These are phyloP conservation scores for Apeltes quadracus DNA, from an alignment of 2,113 vertebrate species.

Conservation along the genomic window DNA sequence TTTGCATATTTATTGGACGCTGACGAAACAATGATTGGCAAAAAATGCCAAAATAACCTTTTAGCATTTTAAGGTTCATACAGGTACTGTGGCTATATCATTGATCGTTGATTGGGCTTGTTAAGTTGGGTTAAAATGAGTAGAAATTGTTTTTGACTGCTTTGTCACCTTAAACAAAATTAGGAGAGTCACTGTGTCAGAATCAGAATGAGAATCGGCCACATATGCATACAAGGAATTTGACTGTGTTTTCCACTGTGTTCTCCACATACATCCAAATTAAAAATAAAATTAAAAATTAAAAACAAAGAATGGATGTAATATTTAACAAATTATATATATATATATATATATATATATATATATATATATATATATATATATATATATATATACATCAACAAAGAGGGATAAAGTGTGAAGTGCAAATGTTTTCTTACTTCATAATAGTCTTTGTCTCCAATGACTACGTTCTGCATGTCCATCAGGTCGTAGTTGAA, in stretches of 20 bases:
- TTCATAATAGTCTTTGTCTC: slow-evolving; percentile 78
- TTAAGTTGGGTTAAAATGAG: background rate
- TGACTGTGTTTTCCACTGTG: too few species aligned
- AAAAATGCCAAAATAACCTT: background rate
- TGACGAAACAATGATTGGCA: background rate
- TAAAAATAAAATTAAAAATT: too few species aligned
- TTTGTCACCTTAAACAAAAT: background rate
- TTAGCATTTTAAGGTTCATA: background rate
- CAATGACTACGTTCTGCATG: slow-evolving; percentile 68
- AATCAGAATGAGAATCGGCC: too few species aligned
- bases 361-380: too few species aligned
- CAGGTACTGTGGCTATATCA: background rate
- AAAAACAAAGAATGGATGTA: too few species aligned
- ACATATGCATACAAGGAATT: too few species aligned
- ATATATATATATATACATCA: too few species aligned
- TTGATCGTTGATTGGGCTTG: background rate
- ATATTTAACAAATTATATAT: too few species aligned
- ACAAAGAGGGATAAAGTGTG: too few species aligned
- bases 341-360: too few species aligned
- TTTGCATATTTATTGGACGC: background rate
- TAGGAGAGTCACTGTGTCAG: background rate
- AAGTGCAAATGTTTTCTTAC: slow-evolving; percentile 65
- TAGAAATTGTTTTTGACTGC: background rate
- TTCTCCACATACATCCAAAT: too few species aligned
- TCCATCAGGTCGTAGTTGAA: slow-evolving; percentile 44